Evolutionary conservation across 2,113 vertebrate species (phyloP).

Genomic region (Callaeas wilsoni): DNA sequence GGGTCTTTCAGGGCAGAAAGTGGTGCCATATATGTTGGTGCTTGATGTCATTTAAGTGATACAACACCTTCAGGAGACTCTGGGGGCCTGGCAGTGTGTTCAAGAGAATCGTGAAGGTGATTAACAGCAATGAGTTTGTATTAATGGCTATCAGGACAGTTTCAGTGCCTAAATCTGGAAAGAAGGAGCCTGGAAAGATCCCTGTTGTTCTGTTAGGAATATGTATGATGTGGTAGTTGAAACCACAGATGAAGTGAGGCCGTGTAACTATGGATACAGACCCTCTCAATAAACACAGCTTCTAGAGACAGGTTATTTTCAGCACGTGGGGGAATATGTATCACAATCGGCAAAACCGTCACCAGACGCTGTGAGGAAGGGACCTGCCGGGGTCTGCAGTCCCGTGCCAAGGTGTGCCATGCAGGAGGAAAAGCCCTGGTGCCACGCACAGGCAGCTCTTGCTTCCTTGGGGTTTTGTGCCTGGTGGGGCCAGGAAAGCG

Average conservation of each 20-base stretch:
- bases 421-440: neutral
- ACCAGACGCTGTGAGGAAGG: neutral
- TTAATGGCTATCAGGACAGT: neutral
- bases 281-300: neutral
- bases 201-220: neutral
- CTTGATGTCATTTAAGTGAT: conserved; percentile 43
- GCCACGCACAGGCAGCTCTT: neutral
- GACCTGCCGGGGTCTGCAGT: neutral
- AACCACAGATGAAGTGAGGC: neutral
- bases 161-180: neutral
- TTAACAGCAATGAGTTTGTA: neutral
- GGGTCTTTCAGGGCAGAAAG: conserved; percentile 41
- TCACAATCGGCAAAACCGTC: neutral
- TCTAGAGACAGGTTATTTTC: neutral
- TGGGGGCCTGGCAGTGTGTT: neutral
- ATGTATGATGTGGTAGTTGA: neutral
- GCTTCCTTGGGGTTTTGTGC: neutral
- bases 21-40: conserved; percentile 6
- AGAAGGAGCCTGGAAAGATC: neutral
- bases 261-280: neutral
- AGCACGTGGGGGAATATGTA: neutral
- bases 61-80: neutral
- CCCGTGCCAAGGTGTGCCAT: accelerated
- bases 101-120: neutral
- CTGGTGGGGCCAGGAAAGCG: neutral